A percentile compares a stretch with the other conserved stretches of the same genome.
Conservation (phyloP, 2,797 vertebrate species). For the Okamejei kenojei region DNA sequence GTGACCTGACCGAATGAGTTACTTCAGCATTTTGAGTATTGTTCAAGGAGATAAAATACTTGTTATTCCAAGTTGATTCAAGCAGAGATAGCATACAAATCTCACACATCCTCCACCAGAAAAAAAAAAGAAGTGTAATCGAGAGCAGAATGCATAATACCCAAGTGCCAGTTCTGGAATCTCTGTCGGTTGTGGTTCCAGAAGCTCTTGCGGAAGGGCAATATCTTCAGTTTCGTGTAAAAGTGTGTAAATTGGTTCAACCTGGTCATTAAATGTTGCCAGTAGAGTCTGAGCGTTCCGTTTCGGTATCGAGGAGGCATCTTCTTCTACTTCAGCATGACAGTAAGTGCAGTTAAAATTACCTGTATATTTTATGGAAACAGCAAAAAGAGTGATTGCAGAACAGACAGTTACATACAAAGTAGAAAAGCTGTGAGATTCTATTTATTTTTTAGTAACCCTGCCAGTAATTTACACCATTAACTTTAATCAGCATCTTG, state of each 20-base stretch:
- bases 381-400: neutral
- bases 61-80: neutral
- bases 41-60: no score
- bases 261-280: slow-evolving; percentile 53
- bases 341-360: slow-evolving; percentile 56
- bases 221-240: slow-evolving; percentile 48
- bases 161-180: slow-evolving; percentile 48
- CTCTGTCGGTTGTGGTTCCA: slow-evolving; percentile 52
- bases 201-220: slow-evolving; percentile 46
- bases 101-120: neutral
- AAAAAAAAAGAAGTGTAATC: neutral
- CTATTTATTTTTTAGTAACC: neutral
- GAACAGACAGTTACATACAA: neutral
- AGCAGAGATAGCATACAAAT: no score
- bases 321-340: slow-evolving; percentile 54
- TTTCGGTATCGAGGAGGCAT: slow-evolving; percentile 42
- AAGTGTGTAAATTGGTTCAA: slow-evolving; percentile 49
- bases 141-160: slow-evolving; percentile 18
- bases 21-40: no score
- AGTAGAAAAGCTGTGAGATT: neutral
- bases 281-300: slow-evolving; percentile 44
- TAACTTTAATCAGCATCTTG: neutral
- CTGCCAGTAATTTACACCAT: neutral
- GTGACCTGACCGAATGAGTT: no score
- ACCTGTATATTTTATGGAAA: slow-evolving; percentile 43